These are phyloP conservation scores for Stegophylla sp. DNA, from an alignment of 2,888 invertebrate species.

Conservation along the genomic window DNA sequence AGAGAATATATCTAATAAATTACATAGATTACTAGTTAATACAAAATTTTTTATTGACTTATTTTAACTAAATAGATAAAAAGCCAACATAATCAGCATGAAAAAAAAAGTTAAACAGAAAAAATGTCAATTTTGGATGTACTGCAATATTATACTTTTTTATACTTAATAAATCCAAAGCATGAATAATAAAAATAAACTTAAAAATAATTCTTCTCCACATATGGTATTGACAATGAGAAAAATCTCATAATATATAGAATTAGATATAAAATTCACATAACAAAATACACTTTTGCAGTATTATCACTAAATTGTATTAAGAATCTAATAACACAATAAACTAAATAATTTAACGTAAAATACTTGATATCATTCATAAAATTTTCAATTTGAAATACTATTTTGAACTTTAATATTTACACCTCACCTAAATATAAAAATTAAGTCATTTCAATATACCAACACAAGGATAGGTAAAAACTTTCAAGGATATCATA, in stretches of 20 bases:
- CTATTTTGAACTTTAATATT: neutral
- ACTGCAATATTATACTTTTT: neutral
- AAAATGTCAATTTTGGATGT: neutral
- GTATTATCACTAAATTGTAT: neutral
- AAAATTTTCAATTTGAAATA: neutral
- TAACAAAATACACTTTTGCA: neutral
- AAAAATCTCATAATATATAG: slow-evolving; percentile 1
- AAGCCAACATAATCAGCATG: slow-evolving; percentile 14
- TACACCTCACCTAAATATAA: neutral
- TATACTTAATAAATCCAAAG: neutral
- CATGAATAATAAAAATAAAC: neutral
- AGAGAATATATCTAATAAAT: neutral
- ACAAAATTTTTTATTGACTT: neutral
- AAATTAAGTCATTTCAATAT: neutral
- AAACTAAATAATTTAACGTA: neutral
- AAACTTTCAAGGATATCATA: neutral
- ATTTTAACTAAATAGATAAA: slow-evolving; percentile 11
- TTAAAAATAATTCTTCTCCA: neutral
- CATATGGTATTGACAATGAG: neutral
- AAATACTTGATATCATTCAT: slow-evolving; percentile 8
- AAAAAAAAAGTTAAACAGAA: slow-evolving; percentile 34
- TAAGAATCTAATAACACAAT: neutral
- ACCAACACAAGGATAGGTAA: neutral
- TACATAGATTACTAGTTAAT: neutral
- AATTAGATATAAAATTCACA: slow-evolving; percentile 15